phyloP scores from a whole-genome alignment of 2,797 vertebrate genomes.

The Liasis olivaceus region DNA sequence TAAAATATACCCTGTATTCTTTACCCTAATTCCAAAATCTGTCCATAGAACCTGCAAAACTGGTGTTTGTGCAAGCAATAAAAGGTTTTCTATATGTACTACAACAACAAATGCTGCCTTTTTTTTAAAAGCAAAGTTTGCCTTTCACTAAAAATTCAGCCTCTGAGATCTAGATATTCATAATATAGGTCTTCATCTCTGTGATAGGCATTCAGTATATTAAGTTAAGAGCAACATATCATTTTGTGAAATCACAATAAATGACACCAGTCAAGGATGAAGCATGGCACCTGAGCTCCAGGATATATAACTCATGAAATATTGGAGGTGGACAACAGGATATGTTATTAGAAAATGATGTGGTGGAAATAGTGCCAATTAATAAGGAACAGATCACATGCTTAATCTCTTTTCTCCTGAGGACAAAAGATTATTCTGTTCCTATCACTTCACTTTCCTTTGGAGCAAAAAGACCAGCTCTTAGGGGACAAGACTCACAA shows the following conservation, averaged over 20 bases:
- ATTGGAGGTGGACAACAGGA: not conserved
- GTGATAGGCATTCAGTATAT: not conserved
- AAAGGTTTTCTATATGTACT: not conserved
- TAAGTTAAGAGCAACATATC: slow-evolving; percentile 20
- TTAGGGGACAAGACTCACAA: slow-evolving; percentile 39
- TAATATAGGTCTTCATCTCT: not conserved
- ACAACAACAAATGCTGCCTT: not conserved
- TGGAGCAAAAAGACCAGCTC: slow-evolving; percentile 50
- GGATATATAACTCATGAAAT: slow-evolving; percentile 25
- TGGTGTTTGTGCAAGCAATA: not conserved
- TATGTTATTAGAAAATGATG: slow-evolving; percentile 34
- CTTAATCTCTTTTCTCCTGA: slow-evolving; percentile 27
- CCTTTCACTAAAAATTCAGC: not conserved
- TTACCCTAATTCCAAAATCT: not conserved
- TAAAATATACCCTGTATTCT: not conserved
- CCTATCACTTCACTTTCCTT: slow-evolving; percentile 45
- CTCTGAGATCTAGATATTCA: not conserved
- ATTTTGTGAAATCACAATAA: not conserved
- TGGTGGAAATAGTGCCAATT: slow-evolving; percentile 46
- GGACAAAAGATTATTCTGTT: slow-evolving; percentile 47
- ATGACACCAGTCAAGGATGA: slow-evolving; percentile 24
- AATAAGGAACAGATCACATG: slow-evolving; percentile 43
- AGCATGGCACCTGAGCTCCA: slow-evolving; percentile 36
- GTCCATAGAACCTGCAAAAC: not conserved
- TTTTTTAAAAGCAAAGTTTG: not conserved